Conservation (phyloP, 2,888 invertebrate species). For the Epinotia ramella region DNA sequence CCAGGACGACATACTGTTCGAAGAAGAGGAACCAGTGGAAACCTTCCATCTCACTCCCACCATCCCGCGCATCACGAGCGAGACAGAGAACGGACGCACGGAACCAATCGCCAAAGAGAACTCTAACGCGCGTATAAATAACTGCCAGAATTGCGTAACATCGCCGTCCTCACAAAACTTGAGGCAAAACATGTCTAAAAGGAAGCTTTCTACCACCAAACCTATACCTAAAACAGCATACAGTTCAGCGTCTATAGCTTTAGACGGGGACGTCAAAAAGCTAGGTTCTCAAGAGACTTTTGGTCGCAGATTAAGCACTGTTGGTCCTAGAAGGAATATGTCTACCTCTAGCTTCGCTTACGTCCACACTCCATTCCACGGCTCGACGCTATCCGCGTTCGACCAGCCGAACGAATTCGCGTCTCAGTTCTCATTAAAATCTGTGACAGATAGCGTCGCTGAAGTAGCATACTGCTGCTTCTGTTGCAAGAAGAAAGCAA, state of each 20-base stretch:
- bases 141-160: slow-evolving; percentile 57
- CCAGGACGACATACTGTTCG: slow-evolving; percentile 78
- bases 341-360: slow-evolving; percentile 94
- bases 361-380: slow-evolving; percentile 93
- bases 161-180: slow-evolving; percentile 61
- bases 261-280: slow-evolving; percentile 85
- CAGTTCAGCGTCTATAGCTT: slow-evolving; percentile 86
- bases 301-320: slow-evolving; percentile 66
- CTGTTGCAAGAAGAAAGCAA: slow-evolving; percentile 71
- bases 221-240: slow-evolving; percentile 71
- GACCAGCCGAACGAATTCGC: slow-evolving; percentile 91
- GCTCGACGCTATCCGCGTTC: slow-evolving; percentile 91
- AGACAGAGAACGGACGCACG: slow-evolving; percentile 54
- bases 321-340: slow-evolving; percentile 86
- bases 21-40: slow-evolving; percentile 74
- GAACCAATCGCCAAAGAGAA: slow-evolving; percentile 53
- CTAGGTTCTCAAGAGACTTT: slow-evolving; percentile 73
- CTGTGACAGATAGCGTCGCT: slow-evolving; percentile 86
- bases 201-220: slow-evolving; percentile 71
- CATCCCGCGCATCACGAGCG: slow-evolving; percentile 48
- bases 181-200: slow-evolving; percentile 67
- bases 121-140: slow-evolving; percentile 54
- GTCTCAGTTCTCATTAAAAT: slow-evolving; percentile 90
- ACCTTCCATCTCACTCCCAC: slow-evolving; percentile 56
- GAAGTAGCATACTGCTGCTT: slow-evolving; percentile 79